Conservation (phyloP, 2,113 vertebrate species). For the Turdus rufiventris region DNA sequence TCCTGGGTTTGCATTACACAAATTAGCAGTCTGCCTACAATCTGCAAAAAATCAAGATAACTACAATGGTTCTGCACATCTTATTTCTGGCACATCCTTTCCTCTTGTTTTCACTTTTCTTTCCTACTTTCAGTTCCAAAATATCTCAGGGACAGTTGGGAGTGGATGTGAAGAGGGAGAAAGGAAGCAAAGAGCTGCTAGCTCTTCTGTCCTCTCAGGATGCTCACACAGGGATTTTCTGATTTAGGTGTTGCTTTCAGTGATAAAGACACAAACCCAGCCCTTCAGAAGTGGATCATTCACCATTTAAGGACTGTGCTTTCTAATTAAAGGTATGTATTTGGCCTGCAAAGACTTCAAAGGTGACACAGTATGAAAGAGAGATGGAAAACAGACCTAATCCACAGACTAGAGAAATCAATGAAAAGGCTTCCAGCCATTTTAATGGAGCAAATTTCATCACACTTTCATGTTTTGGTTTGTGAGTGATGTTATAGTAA, state of each 20-base stretch:
- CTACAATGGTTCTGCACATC: neutral
- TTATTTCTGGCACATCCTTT: neutral
- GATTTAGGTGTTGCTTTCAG: neutral
- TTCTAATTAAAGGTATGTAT: neutral
- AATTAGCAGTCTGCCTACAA: neutral
- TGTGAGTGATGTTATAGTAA: neutral
- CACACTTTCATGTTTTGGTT: neutral
- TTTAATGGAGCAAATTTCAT: neutral
- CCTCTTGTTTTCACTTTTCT: neutral
- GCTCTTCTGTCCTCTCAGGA: neutral
- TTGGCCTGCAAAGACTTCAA: neutral
- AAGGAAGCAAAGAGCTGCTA: neutral
- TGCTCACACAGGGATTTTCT: neutral
- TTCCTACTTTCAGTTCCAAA: neutral
- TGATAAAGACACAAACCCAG: neutral
- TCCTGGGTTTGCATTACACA: neutral
- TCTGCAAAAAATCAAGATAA: neutral
- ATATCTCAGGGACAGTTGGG: neutral
- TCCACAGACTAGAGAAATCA: slow-evolving; percentile 12
- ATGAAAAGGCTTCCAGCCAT: neutral
- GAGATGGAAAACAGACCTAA: neutral
- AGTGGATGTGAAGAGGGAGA: neutral
- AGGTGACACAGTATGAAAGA: neutral
- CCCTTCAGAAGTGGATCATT: neutral
- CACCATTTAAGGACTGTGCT: neutral